Percentiles rank a stretch among this genome's conserved stretches.
These are phyloP conservation scores for Scalopus aquaticus DNA, from an alignment of 2,113 vertebrate genomes.

Conservation along the genomic window DNA sequence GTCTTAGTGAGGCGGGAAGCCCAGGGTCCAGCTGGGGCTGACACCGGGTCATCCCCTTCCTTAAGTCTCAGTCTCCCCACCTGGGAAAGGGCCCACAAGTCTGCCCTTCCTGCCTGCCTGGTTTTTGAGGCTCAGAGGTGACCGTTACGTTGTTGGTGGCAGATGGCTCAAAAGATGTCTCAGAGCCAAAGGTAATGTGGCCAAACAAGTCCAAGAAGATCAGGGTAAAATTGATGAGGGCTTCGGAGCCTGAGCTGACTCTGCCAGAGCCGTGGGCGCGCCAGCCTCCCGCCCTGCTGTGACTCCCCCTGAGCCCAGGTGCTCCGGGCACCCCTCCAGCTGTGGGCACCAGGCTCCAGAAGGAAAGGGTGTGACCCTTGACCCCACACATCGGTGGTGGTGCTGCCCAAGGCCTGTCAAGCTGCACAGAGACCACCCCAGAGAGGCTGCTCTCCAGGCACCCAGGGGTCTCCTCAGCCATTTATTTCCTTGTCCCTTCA, in stretches of 20 bases:
- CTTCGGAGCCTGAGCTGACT: background rate
- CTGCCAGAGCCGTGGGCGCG: background rate
- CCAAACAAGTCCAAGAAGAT: background rate
- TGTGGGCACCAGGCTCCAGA: too few relatives aligned
- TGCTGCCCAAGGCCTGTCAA: too few relatives aligned
- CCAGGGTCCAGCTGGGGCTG: background rate
- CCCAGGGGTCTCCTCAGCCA: background rate
- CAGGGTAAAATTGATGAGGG: background rate
- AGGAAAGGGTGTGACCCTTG: background rate
- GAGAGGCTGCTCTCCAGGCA: background rate
- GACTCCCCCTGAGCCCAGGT: background rate
- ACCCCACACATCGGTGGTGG: accelerated
- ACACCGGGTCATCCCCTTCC: background rate
- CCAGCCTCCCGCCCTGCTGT: accelerated
- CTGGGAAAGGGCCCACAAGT: background rate
- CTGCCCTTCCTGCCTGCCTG: background rate
- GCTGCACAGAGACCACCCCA: accelerated
- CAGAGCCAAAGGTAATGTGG: constrained; percentile 1
- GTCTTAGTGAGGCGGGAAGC: background rate
- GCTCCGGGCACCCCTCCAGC: too few relatives aligned
- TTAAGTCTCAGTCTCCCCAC: background rate
- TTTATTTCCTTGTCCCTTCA: background rate
- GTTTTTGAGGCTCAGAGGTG: background rate
- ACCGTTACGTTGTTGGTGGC: background rate
- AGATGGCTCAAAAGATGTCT: background rate